Conservation (phyloP, 1,140 invertebrate species). For the Eupeodes corollae region DNA sequence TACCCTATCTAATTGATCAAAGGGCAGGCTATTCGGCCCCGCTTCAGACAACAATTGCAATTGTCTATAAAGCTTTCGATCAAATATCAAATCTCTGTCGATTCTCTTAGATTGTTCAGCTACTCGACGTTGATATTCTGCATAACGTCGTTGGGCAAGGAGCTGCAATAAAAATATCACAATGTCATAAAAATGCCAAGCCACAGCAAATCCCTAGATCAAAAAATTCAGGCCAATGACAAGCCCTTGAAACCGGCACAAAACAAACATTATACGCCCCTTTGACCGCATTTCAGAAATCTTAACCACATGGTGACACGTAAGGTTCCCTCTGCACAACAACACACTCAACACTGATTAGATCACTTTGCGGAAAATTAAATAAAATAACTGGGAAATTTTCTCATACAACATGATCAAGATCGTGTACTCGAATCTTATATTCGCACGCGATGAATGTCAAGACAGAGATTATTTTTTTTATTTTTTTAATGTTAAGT, state of each 20-base stretch:
- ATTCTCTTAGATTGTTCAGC: conserved; percentile 58
- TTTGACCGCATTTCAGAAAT: not conserved
- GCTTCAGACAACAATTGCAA: conserved; percentile 66
- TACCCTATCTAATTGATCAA: conserved; percentile 74
- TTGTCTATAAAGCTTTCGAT: conserved; percentile 59
- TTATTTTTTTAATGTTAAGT: no score
- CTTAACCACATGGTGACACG: not conserved
- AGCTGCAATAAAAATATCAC: conserved; percentile 11
- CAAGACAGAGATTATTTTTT: no score
- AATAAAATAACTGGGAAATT: no score
- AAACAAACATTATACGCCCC: not conserved
- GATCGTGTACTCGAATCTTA: no score
- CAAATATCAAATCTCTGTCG: conserved; percentile 51
- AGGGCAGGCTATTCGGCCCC: conserved; percentile 70
- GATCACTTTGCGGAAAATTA: no score
- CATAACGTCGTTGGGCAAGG: conserved; percentile 56
- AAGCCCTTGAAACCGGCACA: conserved; percentile 1
- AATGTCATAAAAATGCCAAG: no score
- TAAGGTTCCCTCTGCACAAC: not conserved
- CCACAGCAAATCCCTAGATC: no score
- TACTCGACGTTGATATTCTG: conserved; percentile 64
- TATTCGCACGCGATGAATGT: no score
- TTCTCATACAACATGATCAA: no score
- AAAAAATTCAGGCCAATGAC: not conserved
- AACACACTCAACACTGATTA: no score